These are phyloP conservation scores for Hypselothyrea guttata DNA, from an alignment of 2,888 invertebrate species.

Conservation along the genomic window DNA sequence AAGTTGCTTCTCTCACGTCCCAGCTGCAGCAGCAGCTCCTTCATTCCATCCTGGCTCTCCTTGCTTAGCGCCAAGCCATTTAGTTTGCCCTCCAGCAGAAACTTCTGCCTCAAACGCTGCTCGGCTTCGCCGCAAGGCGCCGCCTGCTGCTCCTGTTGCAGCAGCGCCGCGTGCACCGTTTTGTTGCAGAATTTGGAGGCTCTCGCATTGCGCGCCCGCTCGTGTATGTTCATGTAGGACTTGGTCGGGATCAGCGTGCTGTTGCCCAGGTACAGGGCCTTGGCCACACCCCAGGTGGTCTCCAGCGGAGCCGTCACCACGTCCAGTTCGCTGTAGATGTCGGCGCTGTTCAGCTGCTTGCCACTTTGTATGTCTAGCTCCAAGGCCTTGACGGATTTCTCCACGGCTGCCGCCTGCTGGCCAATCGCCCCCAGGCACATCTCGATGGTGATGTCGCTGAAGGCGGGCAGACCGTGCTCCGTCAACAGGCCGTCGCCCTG, in stretches of 20 bases:
- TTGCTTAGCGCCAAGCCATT: slow-evolving; percentile 89
- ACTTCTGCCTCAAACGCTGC: slow-evolving; percentile 88
- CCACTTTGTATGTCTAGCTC: slow-evolving; percentile 84
- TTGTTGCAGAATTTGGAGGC: slow-evolving; percentile 88
- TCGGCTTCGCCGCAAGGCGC: slow-evolving; percentile 65
- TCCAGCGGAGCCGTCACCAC: slow-evolving; percentile 88
- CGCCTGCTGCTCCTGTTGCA: slow-evolving; percentile 31
- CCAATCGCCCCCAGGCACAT: slow-evolving; percentile 93
- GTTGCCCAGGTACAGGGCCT: slow-evolving; percentile 91
- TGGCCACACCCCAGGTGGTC: slow-evolving; percentile 93
- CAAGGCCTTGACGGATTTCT: slow-evolving; percentile 87
- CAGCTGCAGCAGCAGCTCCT: slow-evolving; percentile 84
- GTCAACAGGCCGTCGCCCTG: slow-evolving; percentile 89
- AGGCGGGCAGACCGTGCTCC: slow-evolving; percentile 89
- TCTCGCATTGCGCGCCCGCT: slow-evolving; percentile 89
- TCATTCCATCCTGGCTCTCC: slow-evolving; percentile 84
- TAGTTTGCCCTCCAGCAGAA: slow-evolving; percentile 90
- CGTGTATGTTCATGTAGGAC: slow-evolving; percentile 90
- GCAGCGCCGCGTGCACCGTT: slow-evolving; percentile 62
- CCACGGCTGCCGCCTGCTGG: slow-evolving; percentile 91
- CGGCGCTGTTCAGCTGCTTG: slow-evolving; percentile 83
- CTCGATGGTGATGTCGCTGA: slow-evolving; percentile 90
- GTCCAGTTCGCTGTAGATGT: slow-evolving; percentile 90
- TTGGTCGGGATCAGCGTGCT: slow-evolving; percentile 91
- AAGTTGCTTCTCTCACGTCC: slow-evolving; percentile 85